Evolutionary conservation across 2,888 invertebrate species (phyloP).

Genomic region (Xestobium rufovillosum): DNA sequence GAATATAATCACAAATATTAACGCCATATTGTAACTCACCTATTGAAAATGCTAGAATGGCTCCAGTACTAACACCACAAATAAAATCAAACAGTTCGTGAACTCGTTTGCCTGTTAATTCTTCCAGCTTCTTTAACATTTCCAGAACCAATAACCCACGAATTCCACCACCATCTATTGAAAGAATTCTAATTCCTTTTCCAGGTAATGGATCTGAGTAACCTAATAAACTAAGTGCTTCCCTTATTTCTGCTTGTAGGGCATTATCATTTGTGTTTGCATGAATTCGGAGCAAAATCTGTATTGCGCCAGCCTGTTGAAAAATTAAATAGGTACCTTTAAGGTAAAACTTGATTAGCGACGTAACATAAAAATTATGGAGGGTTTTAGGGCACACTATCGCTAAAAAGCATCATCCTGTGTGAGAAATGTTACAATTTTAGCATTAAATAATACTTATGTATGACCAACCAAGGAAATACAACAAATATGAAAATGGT

Average conservation of each 20-base stretch:
- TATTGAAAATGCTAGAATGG: conserved; percentile 66
- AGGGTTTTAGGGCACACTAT: no score
- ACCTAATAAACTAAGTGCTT: conserved; percentile 63
- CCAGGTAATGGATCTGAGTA: conserved; percentile 59
- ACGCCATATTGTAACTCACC: no score
- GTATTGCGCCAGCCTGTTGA: conserved; percentile 62
- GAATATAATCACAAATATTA: no score
- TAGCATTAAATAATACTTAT: no score
- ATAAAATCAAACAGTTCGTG: conserved; percentile 80
- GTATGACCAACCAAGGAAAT: no score
- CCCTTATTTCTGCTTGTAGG: conserved; percentile 33
- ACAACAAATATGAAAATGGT: no score
- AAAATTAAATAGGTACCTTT: no score
- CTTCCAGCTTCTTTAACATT: conserved; percentile 69
- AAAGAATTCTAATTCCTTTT: conserved; percentile 67
- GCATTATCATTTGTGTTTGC: conserved; percentile 38
- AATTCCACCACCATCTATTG: conserved; percentile 86
- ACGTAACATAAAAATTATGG: no score
- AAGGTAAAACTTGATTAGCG: no score
- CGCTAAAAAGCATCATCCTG: no score
- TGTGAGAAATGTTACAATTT: no score
- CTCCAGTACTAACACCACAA: conserved; percentile 75
- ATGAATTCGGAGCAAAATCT: conserved; percentile 52
- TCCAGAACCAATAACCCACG: conserved; percentile 78
- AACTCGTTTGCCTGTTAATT: conserved; percentile 56